Conservation (phyloP, 1,140 invertebrate species). For the Carcinoscorpius rotundicauda region DNA sequence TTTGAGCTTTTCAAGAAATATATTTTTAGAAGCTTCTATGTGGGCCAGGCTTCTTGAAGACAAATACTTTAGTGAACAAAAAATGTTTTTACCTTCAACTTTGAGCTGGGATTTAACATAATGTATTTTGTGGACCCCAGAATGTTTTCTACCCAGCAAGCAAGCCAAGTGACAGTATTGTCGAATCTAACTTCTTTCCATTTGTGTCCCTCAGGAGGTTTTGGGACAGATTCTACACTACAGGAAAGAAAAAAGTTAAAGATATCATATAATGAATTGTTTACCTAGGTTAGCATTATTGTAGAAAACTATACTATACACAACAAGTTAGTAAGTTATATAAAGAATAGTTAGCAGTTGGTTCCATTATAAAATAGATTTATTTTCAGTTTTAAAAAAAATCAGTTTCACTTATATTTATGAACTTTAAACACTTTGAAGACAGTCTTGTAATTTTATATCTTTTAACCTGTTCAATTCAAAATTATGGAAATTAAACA, state of each 20-base stretch:
- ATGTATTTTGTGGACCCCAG: conserved; percentile 92
- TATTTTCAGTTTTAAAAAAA: too few species aligned
- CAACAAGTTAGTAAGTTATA: too few species aligned
- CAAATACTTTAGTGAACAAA: background rate
- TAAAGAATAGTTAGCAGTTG: too few species aligned
- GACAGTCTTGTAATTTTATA: too few species aligned
- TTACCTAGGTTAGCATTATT: too few species aligned
- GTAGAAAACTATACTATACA: too few species aligned
- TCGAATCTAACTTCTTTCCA: conserved; percentile 98
- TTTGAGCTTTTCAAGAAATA: background rate
- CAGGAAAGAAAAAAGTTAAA: conserved; percentile 19
- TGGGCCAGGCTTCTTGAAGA: background rate
- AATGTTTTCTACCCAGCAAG: conserved; percentile 97
- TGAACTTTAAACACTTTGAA: too few species aligned
- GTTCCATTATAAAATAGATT: too few species aligned
- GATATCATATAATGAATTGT: too few species aligned
- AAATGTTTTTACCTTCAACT: conserved; percentile 59
- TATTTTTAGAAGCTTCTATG: background rate
- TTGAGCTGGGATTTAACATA: conserved; percentile 99
- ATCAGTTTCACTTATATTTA: too few species aligned
- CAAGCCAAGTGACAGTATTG: conserved; percentile 89
- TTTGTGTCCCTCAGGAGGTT: conserved; percentile 67
- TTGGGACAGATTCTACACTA: conserved; percentile 45
- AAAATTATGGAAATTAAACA: too few species aligned
- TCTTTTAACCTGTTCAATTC: too few species aligned